These are phyloP conservation scores for Enteromius paludinosus DNA, from an alignment of 2,797 vertebrate genomes.

Conservation along the genomic window DNA sequence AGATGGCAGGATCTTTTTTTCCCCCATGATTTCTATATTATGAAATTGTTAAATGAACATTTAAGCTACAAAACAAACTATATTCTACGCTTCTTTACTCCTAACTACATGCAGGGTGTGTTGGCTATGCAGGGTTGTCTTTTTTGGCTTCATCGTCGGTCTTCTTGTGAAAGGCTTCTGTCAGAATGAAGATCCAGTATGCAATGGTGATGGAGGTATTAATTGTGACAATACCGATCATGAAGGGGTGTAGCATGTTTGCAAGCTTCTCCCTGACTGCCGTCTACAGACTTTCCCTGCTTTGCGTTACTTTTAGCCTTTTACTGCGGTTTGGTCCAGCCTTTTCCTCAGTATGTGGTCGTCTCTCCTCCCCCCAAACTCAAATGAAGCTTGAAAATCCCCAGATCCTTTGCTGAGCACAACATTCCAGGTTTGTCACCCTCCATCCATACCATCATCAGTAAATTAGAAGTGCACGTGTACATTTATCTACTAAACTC, in stretches of 20 bases:
- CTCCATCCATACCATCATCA: not conserved
- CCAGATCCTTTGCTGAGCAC: conserved; percentile 25
- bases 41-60: not conserved
- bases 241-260: conserved; percentile 66
- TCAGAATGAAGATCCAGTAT: conserved; percentile 67
- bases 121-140: conserved; percentile 52
- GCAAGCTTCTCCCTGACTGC: not conserved
- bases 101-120: not conserved
- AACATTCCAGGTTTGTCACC: not conserved
- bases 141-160: conserved; percentile 50
- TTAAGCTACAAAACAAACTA: not conserved
- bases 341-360: conserved; percentile 23
- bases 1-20: not conserved
- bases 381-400: conserved; percentile 8
- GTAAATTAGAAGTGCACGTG: not conserved
- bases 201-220: conserved; percentile 65
- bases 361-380: conserved; percentile 32
- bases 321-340: conserved; percentile 2
- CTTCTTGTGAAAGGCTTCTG: conserved; percentile 59
- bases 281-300: not conserved
- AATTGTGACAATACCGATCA: conserved; percentile 63
- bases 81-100: conserved; percentile 2
- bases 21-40: not conserved
- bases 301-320: conserved; percentile 17
- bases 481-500: not conserved